Conservation (phyloP, 2,113 vertebrate species). For the Dasypus novemcinctus region DNA sequence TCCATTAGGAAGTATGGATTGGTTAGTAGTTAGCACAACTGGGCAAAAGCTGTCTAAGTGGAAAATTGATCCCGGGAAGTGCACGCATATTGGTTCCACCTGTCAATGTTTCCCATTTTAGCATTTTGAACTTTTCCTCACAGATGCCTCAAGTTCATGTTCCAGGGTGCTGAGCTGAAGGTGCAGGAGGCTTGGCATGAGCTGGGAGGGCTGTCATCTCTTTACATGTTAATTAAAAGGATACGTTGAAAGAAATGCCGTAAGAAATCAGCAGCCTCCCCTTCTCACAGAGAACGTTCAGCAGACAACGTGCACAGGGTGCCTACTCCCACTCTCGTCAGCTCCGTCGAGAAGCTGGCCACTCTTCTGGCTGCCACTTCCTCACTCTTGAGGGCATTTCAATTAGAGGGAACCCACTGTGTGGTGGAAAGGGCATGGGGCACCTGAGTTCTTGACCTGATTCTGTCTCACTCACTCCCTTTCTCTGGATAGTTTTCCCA, state of each 20-base stretch:
- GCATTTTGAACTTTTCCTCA: slow-evolving; percentile 80
- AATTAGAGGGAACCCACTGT: background rate
- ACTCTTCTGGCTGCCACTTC: background rate
- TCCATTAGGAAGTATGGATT: slow-evolving; percentile 84
- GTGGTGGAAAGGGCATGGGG: background rate
- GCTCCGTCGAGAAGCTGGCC: background rate
- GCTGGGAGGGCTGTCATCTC: slow-evolving; percentile 61
- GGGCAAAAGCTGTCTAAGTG: slow-evolving; percentile 82
- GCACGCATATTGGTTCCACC: slow-evolving; percentile 74
- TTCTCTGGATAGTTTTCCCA: background rate
- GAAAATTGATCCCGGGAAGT: slow-evolving; percentile 86
- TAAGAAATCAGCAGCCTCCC: slow-evolving; percentile 64
- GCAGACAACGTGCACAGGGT: background rate
- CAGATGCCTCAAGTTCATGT: slow-evolving; percentile 69
- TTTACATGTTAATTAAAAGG: slow-evolving; percentile 78
- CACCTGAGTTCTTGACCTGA: background rate
- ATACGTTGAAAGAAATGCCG: slow-evolving; percentile 67
- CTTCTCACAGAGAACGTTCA: slow-evolving; percentile 38
- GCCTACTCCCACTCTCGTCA: background rate
- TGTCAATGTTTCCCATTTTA: slow-evolving; percentile 78
- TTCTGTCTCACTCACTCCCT: background rate
- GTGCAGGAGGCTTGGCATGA: slow-evolving; percentile 60
- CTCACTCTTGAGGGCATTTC: background rate
- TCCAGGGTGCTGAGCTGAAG: slow-evolving; percentile 68
- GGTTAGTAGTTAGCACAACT: slow-evolving; percentile 80